These are phyloP conservation scores for Cryptomyrus ogoouensis DNA, from an alignment of 2,113 vertebrate genomes.

Conservation along the genomic window DNA sequence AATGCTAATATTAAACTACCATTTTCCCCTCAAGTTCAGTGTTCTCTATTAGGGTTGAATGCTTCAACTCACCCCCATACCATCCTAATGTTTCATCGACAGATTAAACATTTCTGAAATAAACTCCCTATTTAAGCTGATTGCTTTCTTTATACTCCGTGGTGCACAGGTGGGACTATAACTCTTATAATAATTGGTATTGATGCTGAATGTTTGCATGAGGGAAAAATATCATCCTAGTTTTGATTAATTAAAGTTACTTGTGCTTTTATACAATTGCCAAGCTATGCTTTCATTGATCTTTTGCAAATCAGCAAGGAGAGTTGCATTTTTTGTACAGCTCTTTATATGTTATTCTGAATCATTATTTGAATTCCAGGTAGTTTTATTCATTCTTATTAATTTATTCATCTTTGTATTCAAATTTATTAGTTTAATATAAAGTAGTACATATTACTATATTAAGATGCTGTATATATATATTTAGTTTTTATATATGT, in stretches of 20 bases:
- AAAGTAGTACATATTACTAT: background rate
- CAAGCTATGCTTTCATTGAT: background rate
- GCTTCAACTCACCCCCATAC: background rate
- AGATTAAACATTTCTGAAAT: background rate
- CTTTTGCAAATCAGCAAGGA: background rate
- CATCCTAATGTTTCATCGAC: background rate
- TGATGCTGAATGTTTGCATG: background rate
- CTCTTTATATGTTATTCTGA: background rate
- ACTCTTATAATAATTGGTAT: background rate
- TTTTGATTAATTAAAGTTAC: background rate
- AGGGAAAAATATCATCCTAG: background rate
- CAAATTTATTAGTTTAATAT: background rate
- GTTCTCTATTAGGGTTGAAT: background rate
- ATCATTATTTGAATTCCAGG: background rate
- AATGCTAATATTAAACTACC: background rate
- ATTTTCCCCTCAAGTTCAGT: background rate
- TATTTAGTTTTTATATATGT: background rate
- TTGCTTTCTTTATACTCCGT: background rate
- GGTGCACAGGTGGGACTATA: background rate
- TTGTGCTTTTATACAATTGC: background rate
- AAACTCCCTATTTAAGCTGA: background rate
- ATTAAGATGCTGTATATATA: background rate
- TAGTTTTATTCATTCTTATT: background rate
- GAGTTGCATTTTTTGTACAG: too few species aligned
- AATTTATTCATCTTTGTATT: background rate